Evolutionary conservation across 2,888 invertebrate species (phyloP), one percentile per base, ranked within the genome.

Genomic region (Baccha elongata): DNA sequence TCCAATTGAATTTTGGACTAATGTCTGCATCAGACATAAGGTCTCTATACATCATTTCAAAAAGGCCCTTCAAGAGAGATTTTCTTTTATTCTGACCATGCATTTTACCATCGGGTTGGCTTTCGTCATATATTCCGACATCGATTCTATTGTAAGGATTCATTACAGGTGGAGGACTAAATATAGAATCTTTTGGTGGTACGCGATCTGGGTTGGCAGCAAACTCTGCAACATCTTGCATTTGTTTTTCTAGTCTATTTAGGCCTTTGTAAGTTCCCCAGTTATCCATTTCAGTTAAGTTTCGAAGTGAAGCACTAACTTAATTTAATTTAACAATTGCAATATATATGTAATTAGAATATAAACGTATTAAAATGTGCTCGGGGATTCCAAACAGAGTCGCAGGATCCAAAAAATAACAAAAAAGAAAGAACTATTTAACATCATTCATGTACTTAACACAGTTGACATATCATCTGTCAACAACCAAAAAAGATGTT

Each of bases 41-140:
- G 11, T 76, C 76, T 11, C 8, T 17, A 48, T 55, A 76, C 62
- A 76, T 55, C 62, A 64, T 53, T 13, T 55, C 35, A 6, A 44
- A 44, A 5, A 72, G 42, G 4, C 42, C 40, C 11, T 53, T 15
- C 1, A n/a, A 1, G 0, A 62, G 10, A 29, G 46, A 17, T 1
- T 11, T 69, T 3, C 8, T 2, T 23, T 46, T 68, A 8, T 8
- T 5, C 1, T 1, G 0, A 10, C 0, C 3, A 0, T 0, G 0
- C 8, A 17, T 58, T 10, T 37, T 13, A 13, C 37, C 48, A 19
- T 37, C 11, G 1, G 32, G 13, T 1, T 42, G 4, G 10, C 46
- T 23, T 7, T 15, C 11, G 11, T 68, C 68, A 1, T 7, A n/a
- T 5, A 68, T 68, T 8, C 3, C 7, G 0, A 71, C 13, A 7